phyloP scores from a whole-genome alignment of 2,888 invertebrate species.

The Acholoe squamosa region DNA sequence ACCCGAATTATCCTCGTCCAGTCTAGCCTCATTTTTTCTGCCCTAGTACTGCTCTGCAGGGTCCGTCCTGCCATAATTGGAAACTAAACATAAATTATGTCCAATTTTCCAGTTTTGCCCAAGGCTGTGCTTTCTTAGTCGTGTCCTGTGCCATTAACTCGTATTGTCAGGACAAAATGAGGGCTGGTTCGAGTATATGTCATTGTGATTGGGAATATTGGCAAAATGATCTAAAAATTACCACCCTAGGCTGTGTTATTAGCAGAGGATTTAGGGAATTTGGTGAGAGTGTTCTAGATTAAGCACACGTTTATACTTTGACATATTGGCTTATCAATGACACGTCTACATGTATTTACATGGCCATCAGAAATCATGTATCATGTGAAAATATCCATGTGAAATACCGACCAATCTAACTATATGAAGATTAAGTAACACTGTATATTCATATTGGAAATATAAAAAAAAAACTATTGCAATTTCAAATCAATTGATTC shows the following conservation, averaged over 20 bases:
- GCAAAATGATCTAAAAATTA: conserved; percentile 43
- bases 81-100: conserved; percentile 60
- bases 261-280: not conserved
- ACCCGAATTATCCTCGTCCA: not conserved
- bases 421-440: no score
- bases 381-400: no score
- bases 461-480: no score
- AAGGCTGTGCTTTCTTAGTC: not conserved
- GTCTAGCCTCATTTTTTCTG: not conserved
- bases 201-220: conserved; percentile 35
- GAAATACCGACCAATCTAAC: no score
- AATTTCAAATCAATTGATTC: no score
- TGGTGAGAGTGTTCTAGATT: not conserved
- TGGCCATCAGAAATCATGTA: no score
- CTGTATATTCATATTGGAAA: no score
- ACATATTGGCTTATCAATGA: not conserved
- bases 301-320: not conserved
- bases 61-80: conserved; percentile 16
- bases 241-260: not conserved
- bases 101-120: conserved; percentile 42
- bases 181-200: conserved; percentile 29
- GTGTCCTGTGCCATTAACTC: not conserved
- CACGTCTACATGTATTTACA: no score
- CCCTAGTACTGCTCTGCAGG: not conserved
- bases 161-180: not conserved